These are phyloP conservation scores for Odiellus spinosus DNA, from an alignment of 2,888 invertebrate species.

Conservation along the genomic window DNA sequence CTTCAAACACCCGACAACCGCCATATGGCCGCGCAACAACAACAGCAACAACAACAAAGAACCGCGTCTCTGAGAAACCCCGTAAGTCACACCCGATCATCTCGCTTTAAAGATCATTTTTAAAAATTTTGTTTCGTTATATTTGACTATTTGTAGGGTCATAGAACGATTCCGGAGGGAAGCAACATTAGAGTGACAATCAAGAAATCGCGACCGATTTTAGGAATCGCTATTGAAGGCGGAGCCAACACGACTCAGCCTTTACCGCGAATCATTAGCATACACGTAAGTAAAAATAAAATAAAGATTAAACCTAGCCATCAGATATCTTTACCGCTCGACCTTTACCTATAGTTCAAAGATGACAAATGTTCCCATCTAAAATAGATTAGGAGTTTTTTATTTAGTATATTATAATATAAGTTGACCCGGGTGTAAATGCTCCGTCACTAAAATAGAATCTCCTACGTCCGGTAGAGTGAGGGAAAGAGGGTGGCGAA, in stretches of 20 bases:
- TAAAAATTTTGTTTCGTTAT: not conserved
- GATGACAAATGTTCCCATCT: too few relatives aligned
- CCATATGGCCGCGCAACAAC: not conserved
- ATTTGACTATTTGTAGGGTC: constrained; percentile 8
- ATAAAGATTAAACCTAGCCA: too few relatives aligned
- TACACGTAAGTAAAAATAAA: constrained; percentile 84
- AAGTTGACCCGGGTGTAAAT: too few relatives aligned
- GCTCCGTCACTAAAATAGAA: too few relatives aligned
- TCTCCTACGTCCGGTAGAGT: too few relatives aligned
- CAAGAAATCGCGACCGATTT: constrained; percentile 79
- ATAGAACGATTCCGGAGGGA: constrained; percentile 16
- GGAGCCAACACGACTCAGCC: constrained; percentile 83
- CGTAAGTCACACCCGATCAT: too few relatives aligned
- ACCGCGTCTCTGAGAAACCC: constrained; percentile 10
- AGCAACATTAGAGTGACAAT: constrained; percentile 57
- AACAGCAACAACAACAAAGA: constrained; percentile 8
- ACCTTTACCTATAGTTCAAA: too few relatives aligned
- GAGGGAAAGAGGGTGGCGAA: too few relatives aligned
- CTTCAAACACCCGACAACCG: not conserved
- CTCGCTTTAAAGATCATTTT: too few relatives aligned
- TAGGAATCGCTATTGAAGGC: constrained; percentile 93
- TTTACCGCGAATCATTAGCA: constrained; percentile 84
- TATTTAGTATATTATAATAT: too few relatives aligned
- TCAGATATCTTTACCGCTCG: too few relatives aligned
- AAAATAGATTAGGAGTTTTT: too few relatives aligned